Evolutionary conservation across 2,797 vertebrate genomes (phyloP), one percentile per base, ranked within the genome.

Genomic region (Sylvia borin): DNA sequence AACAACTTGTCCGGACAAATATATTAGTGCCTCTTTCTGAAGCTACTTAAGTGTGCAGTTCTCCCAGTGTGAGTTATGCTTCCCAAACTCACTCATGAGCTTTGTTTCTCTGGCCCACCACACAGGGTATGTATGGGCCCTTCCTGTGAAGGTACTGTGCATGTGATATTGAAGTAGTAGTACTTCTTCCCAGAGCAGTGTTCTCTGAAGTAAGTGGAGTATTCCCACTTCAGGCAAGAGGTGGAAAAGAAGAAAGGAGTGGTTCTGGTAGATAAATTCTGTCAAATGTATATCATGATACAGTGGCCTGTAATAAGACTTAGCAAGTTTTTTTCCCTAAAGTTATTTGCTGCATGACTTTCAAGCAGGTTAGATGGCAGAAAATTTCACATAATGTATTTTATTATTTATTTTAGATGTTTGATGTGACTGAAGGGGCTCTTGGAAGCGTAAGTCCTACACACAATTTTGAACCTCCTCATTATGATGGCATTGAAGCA

Each of bases 401-500:
- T 34, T 42, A 29, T 87, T 85, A 36, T 94, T 90, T 87, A 57
- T 94, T 98, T 91, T 90, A 99, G 99, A 98, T 99, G 98, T 99
- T 99, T 45, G 99, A 99, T 88, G 99, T 99, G 95, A 98, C 98
- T 10, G 99, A 99, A 97, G 99, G 99, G 26, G 98, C 99, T 84
- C 97, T 99, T 96, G 99, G 99, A 67, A 99, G 98, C 48, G 98
- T 99, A 88, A 97, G 98, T 83, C 99, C 99, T 15, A 98, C 99
- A 31, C 98, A 99, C 97, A 99, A 99, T 98, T 99, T 99, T 65
- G 99, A 99, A 82, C 99, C 99, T 5, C 99, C 99, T 16, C 99
- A 99, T 96, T 99, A 99, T 54, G 99, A 99, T 43, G 99, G 99
- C 29, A 99, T 99, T 40, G 99, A 99, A 98, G 99, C 99, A 0